Evolutionary conservation across 2,888 invertebrate species (phyloP), one percentile per base, ranked within the genome.

Genomic region (Schizotus pectinicornis): DNA sequence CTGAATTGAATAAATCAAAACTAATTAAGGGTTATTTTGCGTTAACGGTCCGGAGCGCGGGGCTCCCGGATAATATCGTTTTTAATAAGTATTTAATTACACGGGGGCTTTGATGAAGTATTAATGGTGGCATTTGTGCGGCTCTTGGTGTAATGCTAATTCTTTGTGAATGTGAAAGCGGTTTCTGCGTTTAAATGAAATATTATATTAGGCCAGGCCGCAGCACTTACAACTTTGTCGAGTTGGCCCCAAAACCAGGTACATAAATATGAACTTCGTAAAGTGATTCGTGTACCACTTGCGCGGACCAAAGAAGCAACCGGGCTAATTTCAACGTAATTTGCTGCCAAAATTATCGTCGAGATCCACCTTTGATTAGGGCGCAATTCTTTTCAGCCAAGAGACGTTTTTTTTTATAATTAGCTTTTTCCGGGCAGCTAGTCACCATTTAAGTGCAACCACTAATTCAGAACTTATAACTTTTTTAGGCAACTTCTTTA

Each of bases 191-290:
- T 62, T 54, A 61, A 54, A 61, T 61, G 56, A 61, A 63, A 63
- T 58, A 63, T 56, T 60, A 53, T 52, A 60, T 56, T 56, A 54
- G 63, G 36, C 48, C 48, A 47, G 22, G 45, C 59, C 54, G 52
- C 50, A 45, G 61, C 63, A 59, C 55, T 59, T 61, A 56, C 61
- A 59, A 64, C 49, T 64, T 62, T 55, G 61, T 56, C 39, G 61
- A 62, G 64, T 61, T 64, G 62, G 64, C 59, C 64, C 56, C 51
- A 32, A 41, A 50, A 56, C 59, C 61, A 62, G 61, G 61, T 64
- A 58, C 61, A 64, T 64, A 64, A 64, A 64, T 59, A 62, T 59
- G 55, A 64, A 64, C 48, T 64, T 64, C 57, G 47, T 59, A 63
- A 59, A 63, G 58, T 63, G 53, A 53, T 53, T 53, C 53, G 53